Evolutionary conservation across 2,888 invertebrate genomes (phyloP).

Genomic region (Meiosimyza platycephala): DNA sequence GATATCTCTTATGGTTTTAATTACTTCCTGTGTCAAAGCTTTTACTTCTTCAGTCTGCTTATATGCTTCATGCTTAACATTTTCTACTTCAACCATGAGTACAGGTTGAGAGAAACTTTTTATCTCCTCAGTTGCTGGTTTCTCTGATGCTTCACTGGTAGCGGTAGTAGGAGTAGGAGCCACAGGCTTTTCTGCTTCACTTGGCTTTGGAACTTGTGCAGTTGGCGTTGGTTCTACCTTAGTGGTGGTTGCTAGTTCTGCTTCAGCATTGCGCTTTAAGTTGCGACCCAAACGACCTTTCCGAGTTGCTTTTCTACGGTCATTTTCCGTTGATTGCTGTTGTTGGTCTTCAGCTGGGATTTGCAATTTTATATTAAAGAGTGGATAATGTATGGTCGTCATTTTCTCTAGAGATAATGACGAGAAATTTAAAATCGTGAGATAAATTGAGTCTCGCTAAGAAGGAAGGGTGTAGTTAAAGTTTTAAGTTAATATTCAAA

Average conservation of each 20-base stretch:
- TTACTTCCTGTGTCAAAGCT: constrained; percentile 95
- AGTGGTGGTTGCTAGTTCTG: constrained; percentile 24
- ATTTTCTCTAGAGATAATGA: constrained; percentile 60
- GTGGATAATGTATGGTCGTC: constrained; percentile 85
- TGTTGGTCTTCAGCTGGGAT: constrained; percentile 79
- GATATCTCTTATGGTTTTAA: constrained; percentile 97
- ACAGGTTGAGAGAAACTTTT: constrained; percentile 68
- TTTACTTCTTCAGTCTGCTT: constrained; percentile 95
- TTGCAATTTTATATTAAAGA: constrained; percentile 85
- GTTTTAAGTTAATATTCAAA: too few species aligned
- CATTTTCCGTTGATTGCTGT: constrained; percentile 69
- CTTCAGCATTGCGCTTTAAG: constrained; percentile 59
- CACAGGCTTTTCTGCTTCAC: constrained; percentile 40
- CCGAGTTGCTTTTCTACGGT: constrained; percentile 66
- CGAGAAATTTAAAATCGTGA: constrained; percentile 7
- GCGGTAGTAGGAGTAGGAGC: constrained; percentile 13
- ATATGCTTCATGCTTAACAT: constrained; percentile 88
- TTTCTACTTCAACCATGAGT: constrained; percentile 95
- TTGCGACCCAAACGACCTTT: constrained; percentile 48
- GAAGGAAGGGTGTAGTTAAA: background rate
- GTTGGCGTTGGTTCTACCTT: constrained; percentile 24
- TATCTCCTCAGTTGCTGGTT: constrained; percentile 28
- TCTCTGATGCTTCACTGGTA: constrained; percentile 13
- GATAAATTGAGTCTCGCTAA: background rate
- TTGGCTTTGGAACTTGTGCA: constrained; percentile 34